Percentiles rank a stretch among this genome's conserved stretches.
These are phyloP conservation scores for Athripsodes cinereus DNA, from an alignment of 2,888 invertebrate genomes.

Conservation along the genomic window DNA sequence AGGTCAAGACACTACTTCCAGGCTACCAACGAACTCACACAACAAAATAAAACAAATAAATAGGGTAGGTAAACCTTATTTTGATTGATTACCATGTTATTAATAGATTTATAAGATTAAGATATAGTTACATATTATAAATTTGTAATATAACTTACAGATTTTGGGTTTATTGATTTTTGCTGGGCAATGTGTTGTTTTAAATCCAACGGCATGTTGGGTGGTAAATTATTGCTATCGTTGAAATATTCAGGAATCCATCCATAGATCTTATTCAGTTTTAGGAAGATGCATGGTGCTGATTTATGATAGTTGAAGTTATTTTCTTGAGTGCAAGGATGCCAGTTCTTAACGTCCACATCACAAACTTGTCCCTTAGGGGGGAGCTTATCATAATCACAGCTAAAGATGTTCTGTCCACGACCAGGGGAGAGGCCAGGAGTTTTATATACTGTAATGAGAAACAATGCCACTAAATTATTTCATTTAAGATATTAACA, in stretches of 20 bases:
- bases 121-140: not conserved
- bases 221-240: constrained; percentile 61
- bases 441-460: constrained; percentile 61
- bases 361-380: constrained; percentile 76
- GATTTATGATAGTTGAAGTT: constrained; percentile 88
- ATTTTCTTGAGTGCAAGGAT: constrained; percentile 76
- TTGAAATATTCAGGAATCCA: constrained; percentile 85
- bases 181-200: constrained; percentile 59
- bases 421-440: constrained; percentile 66
- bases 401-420: constrained; percentile 69
- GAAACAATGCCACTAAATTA: not conserved
- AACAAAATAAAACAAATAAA: too few relatives aligned
- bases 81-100: too few relatives aligned
- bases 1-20: too few relatives aligned
- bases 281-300: constrained; percentile 90
- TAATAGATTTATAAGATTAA: not conserved
- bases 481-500: too few relatives aligned
- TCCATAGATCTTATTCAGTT: constrained; percentile 90
- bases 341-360: constrained; percentile 76
- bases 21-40: too few relatives aligned
- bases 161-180: constrained; percentile 8
- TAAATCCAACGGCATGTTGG: constrained; percentile 66
- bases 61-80: too few relatives aligned
- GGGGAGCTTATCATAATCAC: constrained; percentile 66
- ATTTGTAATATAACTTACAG: constrained; percentile 10